A percentile compares a stretch with the other conserved stretches of the same genome.
Evolutionary conservation across 30 jellyfish, hydroid and myxozoan genomes (phyloP).

Genomic region (Turritopsis dohrnii): DNA sequence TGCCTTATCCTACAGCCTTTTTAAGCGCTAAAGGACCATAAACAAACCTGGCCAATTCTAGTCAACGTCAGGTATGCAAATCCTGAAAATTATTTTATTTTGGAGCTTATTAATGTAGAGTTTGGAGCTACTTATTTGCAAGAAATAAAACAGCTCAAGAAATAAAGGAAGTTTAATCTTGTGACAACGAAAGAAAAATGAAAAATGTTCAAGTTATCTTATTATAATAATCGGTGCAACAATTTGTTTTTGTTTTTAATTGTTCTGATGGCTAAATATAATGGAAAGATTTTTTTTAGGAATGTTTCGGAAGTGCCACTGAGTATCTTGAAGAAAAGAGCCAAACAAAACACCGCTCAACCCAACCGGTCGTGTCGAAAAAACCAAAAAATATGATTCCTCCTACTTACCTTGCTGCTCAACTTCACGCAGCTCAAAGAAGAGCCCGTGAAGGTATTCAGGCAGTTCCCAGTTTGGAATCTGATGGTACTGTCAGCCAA

Average conservation of each 20-base stretch:
- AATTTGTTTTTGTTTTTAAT: too few species aligned
- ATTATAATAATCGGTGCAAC: too few species aligned
- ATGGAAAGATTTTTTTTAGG: not conserved
- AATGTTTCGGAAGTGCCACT: slow-evolving; percentile 43
- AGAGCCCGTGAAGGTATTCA: slow-evolving; percentile 22
- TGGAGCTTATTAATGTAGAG: not conserved
- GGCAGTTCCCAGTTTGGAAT: slow-evolving; percentile 37
- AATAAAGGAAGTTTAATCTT: not conserved
- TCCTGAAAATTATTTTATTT: not conserved
- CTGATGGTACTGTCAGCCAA: slow-evolving; percentile 36
- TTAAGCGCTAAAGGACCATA: slow-evolving; percentile 39
- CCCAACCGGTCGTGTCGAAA: slow-evolving; percentile 48
- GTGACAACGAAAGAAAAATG: too few species aligned
- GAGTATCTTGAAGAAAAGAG: slow-evolving; percentile 41
- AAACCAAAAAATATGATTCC: slow-evolving; percentile 13
- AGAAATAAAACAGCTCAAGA: not conserved
- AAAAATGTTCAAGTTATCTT: too few species aligned
- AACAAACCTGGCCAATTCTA: slow-evolving; percentile 41
- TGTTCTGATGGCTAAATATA: not conserved
- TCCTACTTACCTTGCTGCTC: slow-evolving; percentile 34
- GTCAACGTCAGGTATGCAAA: slow-evolving; percentile 23
- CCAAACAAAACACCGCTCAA: slow-evolving; percentile 33
- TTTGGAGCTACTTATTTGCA: not conserved
- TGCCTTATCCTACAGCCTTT: slow-evolving; percentile 20
- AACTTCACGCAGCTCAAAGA: slow-evolving; percentile 29